phyloP scores from a whole-genome alignment of 1,140 invertebrate species.

The Leptinotarsa undecemlineata region DNA sequence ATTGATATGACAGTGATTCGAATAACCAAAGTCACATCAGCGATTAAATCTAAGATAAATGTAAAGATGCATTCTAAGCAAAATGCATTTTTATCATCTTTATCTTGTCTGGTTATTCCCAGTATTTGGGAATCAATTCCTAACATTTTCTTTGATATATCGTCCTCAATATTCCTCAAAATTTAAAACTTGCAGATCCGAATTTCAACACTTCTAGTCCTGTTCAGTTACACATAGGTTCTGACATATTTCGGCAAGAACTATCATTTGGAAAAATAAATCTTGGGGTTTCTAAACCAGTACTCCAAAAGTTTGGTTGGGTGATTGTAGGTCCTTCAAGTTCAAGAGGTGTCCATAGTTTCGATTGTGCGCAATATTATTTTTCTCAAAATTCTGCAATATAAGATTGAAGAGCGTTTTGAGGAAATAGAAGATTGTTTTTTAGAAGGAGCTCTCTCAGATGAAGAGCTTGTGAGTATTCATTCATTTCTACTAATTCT shows the following conservation, averaged over 20 bases:
- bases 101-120: no score
- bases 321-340: no score
- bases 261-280: slow-evolving; percentile 21
- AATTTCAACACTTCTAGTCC: slow-evolving; percentile 36
- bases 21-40: no score
- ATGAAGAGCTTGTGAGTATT: neutral
- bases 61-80: no score
- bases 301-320: slow-evolving; percentile 37
- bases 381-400: no score
- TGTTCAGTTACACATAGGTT: slow-evolving; percentile 46
- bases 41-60: no score
- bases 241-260: slow-evolving; percentile 43
- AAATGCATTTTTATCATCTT: no score
- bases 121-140: slow-evolving; percentile 15
- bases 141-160: neutral
- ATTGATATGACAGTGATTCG: no score
- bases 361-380: no score
- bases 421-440: no score
- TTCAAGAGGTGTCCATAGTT: no score
- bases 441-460: slow-evolving; percentile 13
- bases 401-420: no score
- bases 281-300: slow-evolving; percentile 9
- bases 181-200: slow-evolving; percentile 44
- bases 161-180: slow-evolving; percentile 1
- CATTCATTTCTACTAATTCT: slow-evolving; percentile 27